Evolutionary conservation across 2,888 invertebrate species (phyloP).

Genomic region (Nebria salina): DNA sequence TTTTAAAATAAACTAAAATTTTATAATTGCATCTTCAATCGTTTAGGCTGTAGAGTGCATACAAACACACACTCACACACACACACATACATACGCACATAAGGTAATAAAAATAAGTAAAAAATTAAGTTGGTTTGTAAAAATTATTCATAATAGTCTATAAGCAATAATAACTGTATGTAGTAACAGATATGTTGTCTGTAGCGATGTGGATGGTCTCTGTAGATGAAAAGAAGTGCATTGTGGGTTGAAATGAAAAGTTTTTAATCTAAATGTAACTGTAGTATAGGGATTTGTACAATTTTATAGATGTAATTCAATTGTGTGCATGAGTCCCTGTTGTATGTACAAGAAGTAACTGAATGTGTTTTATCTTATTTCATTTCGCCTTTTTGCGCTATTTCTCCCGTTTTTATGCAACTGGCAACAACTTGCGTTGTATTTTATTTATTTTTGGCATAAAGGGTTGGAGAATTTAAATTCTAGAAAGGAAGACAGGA

Average conservation of each 20-base stretch:
- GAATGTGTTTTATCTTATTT: not conserved
- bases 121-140: too few relatives aligned
- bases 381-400: not conserved
- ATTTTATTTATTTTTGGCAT: not conserved
- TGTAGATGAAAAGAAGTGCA: not conserved
- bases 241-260: not conserved
- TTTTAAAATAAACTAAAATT: too few relatives aligned
- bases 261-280: not conserved
- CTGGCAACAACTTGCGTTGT: constrained; percentile 14
- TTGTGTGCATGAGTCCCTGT: too few relatives aligned
- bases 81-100: too few relatives aligned
- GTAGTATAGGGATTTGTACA: constrained; percentile 21
- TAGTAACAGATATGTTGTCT: too few relatives aligned
- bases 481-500: not conserved
- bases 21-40: too few relatives aligned
- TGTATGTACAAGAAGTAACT: not conserved
- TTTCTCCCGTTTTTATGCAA: constrained; percentile 12
- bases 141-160: too few relatives aligned
- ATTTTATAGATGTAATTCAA: constrained; percentile 36
- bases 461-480: not conserved
- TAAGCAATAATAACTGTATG: too few relatives aligned
- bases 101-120: too few relatives aligned
- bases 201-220: not conserved
- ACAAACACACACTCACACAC: too few relatives aligned
- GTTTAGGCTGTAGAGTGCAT: too few relatives aligned